Base-by-base conservation (phyloP, 1,140 invertebrate species). In the Diprion similis region DNA sequence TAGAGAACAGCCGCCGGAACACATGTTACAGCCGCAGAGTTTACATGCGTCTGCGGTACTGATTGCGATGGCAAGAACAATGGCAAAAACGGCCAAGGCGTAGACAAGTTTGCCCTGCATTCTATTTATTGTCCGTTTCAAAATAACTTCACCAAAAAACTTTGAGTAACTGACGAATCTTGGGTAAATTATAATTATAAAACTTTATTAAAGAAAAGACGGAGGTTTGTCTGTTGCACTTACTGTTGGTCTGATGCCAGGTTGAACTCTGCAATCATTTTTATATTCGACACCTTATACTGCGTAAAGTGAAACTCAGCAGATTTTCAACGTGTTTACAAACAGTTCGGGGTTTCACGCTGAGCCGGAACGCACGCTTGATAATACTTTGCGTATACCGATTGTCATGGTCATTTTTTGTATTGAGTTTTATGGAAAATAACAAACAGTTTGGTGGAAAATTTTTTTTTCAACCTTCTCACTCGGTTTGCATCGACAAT, bases 301-400 rank as follows among this genome's bases (percentile, higher is more conserved):
- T 11, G 69, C 8, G n/a, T 59, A 47, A 70, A 70, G 45, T 46
- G 69, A 70, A n/a, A 70, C 69, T 70, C 69, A 45, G 69, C 69
- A 70, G 46, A 70, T 70, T 70, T 70, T n/a, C 0, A 15, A 11
- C 6, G 3, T 48, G 69, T 70, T 70, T 15, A 47, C 45, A 70
- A 70, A 70, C 46, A 70, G 9, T 17, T 0, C 48, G 37, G 47
- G 0, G 75, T 64, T 71, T 48, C 59, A 70, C 24, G 1, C 24
- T 37, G 24, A 37, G 24, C 24, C 6, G 24, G 24, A 6, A 37
- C 6, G 24, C 2, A 37, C 6, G 24, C 24, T 37, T 37, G 24
- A 37, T 37, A 37, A 37, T 37, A 37, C n/a, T n/a, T n/a, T n/a
- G n/a, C 10, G 9, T 48, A n/a, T 59, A 45, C 65, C 18, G 17